These are phyloP conservation scores for Lasioglossum villosulum DNA, from an alignment of 2,888 invertebrate genomes.

Conservation along the genomic window DNA sequence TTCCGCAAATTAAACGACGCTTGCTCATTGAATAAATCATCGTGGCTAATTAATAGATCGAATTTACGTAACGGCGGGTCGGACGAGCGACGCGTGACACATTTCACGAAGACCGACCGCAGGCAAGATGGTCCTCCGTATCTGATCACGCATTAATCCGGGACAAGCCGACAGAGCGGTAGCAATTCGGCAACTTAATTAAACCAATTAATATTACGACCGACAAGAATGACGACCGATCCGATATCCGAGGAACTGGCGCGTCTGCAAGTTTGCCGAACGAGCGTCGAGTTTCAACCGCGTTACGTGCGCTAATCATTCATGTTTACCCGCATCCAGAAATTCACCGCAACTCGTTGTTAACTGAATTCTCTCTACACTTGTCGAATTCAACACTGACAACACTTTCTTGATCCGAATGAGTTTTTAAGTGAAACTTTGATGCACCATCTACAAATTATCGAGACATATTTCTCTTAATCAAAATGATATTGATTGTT, in stretches of 20 bases:
- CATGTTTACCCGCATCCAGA: not conserved
- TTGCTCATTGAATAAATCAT: constrained; percentile 54
- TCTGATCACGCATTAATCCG: constrained; percentile 70
- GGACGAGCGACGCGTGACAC: constrained; percentile 43
- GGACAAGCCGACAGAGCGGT: constrained; percentile 55
- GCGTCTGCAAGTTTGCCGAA: constrained; percentile 29
- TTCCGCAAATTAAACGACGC: constrained; percentile 30
- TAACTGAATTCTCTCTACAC: too few relatives aligned
- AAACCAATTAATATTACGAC: constrained; percentile 71
- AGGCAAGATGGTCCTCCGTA: constrained; percentile 60
- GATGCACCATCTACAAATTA: too few relatives aligned
- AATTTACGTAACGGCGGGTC: constrained; percentile 23
- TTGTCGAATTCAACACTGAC: too few relatives aligned
- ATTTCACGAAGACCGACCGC: constrained; percentile 45
- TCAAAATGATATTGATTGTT: too few relatives aligned
- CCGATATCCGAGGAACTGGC: constrained; percentile 60
- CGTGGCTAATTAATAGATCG: constrained; percentile 51
- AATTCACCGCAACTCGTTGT: not conserved
- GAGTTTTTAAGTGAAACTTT: too few relatives aligned
- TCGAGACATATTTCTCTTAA: too few relatives aligned
- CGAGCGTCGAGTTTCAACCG: constrained; percentile 14
- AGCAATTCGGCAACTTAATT: constrained; percentile 70
- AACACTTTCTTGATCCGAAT: too few relatives aligned
- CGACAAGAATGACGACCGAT: constrained; percentile 50
- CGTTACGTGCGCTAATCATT: constrained; percentile 1